Conservation (phyloP, 37 sponge, comb jelly and placozoan species). For the Halichondria panicea region DNA sequence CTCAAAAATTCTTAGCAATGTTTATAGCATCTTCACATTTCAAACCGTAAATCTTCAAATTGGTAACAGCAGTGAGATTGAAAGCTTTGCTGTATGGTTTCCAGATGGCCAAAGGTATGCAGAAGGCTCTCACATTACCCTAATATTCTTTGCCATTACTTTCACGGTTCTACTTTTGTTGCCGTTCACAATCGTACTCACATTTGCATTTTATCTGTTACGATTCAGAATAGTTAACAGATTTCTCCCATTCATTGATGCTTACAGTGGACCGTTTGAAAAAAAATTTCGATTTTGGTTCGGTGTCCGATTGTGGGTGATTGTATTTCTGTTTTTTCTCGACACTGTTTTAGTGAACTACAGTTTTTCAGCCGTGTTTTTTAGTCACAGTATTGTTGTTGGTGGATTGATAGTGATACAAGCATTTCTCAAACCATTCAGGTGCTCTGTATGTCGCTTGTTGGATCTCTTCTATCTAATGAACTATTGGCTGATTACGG, state of each 20-base stretch:
- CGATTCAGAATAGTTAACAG: neutral
- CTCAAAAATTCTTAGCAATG: neutral
- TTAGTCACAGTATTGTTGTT: neutral
- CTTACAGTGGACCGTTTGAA: conserved; percentile 8
- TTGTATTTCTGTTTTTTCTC: neutral
- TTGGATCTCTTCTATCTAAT: conserved; percentile 11
- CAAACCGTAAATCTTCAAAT: neutral
- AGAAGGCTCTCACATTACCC: neutral
- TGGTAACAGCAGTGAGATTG: neutral
- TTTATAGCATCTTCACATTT: neutral
- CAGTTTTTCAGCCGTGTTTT: neutral
- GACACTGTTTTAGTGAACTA: neutral
- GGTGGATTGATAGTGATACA: neutral
- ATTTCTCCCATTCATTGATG: conserved; percentile 15
- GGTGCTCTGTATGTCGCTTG: neutral
- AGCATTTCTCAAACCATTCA: conserved; percentile 7
- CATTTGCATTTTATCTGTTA: neutral
- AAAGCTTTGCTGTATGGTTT: neutral
- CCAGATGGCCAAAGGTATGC: neutral
- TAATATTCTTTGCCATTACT: neutral
- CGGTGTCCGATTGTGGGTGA: conserved; percentile 9
- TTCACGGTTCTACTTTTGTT: neutral
- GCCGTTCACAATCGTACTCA: neutral
- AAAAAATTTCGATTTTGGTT: conserved; percentile 17
- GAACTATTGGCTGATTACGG: neutral